Percentiles rank a stretch among this genome's conserved stretches.
These are phyloP conservation scores for Prolemur simus DNA, from an alignment of 2,113 vertebrate species.

Conservation along the genomic window DNA sequence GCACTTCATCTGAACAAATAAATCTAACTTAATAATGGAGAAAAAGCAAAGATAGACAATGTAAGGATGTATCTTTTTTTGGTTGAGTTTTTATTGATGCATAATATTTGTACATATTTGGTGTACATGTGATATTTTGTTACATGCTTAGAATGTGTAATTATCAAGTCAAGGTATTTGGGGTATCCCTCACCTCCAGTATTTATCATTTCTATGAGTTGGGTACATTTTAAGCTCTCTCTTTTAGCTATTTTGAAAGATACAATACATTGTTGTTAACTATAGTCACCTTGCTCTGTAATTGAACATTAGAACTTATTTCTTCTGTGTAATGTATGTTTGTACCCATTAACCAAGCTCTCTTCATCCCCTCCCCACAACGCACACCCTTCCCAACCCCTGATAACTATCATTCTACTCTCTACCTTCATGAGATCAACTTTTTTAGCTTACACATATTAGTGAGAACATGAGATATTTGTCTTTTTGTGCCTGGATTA, in stretches of 20 bases:
- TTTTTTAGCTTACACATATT: not conserved
- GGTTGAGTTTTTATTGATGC: not conserved
- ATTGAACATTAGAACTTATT: not conserved
- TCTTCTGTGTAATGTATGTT: not conserved
- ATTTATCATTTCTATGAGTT: not conserved
- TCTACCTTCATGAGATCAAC: not conserved
- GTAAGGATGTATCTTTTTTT: not conserved
- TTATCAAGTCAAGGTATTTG: not conserved
- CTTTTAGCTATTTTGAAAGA: not conserved
- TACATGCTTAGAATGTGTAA: not conserved
- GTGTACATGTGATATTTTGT: not conserved
- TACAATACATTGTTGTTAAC: not conserved
- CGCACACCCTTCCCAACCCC: not conserved
- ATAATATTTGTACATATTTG: not conserved
- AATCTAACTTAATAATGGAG: not conserved
- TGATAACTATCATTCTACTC: not conserved
- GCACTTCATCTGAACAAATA: slow-evolving; percentile 12
- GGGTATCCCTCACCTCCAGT: not conserved
- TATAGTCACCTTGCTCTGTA: not conserved
- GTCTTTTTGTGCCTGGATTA: not conserved
- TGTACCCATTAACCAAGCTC: not conserved
- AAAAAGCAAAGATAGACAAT: not conserved
- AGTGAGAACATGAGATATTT: not conserved
- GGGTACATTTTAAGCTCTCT: not conserved
- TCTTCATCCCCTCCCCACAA: not conserved